Evolutionary conservation across 1,140 invertebrate genomes (phyloP), one percentile per base, ranked within the genome.

Genomic region (Formica exsecta): DNA sequence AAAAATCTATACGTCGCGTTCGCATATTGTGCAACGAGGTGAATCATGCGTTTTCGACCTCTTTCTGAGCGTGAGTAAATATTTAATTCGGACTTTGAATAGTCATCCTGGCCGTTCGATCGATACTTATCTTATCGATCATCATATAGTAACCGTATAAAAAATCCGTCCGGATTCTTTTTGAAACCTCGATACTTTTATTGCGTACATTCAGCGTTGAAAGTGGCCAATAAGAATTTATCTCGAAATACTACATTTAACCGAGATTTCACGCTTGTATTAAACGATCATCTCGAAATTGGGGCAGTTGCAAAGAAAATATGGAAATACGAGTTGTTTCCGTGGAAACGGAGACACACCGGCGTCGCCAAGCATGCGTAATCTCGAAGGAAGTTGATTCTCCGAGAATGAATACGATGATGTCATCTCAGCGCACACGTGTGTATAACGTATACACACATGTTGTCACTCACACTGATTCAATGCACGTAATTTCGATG

Each of bases 91-190:
- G 25, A 36, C 41, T 11, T 77, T 65, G 44, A 16, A 7, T 8
- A 74, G 16, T 62, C 44, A 64, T 77, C 19, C 29, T 9, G 0
- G 0, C 44, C 2, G 22, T 44, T 77, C 74, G 22, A 77, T 76
- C 75, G 41, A 79, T 79, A 38, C 29, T 66, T 79, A 38, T 79
- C 61, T 79, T 79, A 79, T 77, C 61, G 75, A 65, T 79, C 7
- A 2, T 9, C 19, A 29, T 66, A 13, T 51, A 36, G 29, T 77
- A 77, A 76, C 38, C 38, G 59, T 13, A 41, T 0, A 22, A 48
- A 77, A 64, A 75, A 54, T 76, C 13, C 11, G 5, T 74, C 51
- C 41, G 3, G 1, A 6, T 36, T 62, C 25, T 48, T 32, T 11
- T 77, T 3, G n/a, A 54, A 54, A n/a, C 41, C 5, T 13, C n/a